Evolutionary conservation across 2,113 vertebrate species (phyloP), one percentile per base, ranked within the genome.

Genomic region (Camelus dromedarius): DNA sequence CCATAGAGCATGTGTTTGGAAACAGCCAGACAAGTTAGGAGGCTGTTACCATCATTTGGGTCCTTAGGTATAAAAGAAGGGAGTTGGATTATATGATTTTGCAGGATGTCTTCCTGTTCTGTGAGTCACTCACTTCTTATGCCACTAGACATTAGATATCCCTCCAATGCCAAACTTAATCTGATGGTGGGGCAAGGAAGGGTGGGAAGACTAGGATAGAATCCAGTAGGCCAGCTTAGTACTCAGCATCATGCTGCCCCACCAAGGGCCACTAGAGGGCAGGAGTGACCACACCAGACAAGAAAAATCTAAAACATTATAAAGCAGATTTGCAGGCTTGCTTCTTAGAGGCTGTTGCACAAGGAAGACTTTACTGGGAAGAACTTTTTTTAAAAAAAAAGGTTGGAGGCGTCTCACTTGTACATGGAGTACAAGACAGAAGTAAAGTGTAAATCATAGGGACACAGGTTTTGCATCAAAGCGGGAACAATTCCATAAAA

Each of bases 181-280:
- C 46, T 82, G 86, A 84, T 64, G n/a, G 26, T 11, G 18, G 58
- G 46, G 73, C 48, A 60, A 72, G 32, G 20, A 69, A 52, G 32
- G 14, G 2, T 42, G 70, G 66, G 28, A 64, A 81, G 50, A 58
- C 28, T 22, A 30, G 67, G 24, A 52, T 1, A 42, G 52, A 80
- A 64, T 46, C 22, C 13, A 26, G 32, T 1, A 30, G 24, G 46
- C 32, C 13, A 2, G 16, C 0, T 4, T 24, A 69, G 30, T 14
- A 42, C 12, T 50, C 26, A 80, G 72, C 9, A 24, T 28, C 46
- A 24, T 24, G 46, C 35, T 80, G 58, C 4, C 32, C 56, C 76
- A 50, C 8, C 2, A 91, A 1, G 35, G 42, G 66, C 92, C 96
- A 97, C 93, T 28, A 95, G 97, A 93, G 97, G 97, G 95, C 93